These are phyloP conservation scores for Zaprionus bogoriensis DNA, from an alignment of 2,888 invertebrate genomes.

Conservation along the genomic window DNA sequence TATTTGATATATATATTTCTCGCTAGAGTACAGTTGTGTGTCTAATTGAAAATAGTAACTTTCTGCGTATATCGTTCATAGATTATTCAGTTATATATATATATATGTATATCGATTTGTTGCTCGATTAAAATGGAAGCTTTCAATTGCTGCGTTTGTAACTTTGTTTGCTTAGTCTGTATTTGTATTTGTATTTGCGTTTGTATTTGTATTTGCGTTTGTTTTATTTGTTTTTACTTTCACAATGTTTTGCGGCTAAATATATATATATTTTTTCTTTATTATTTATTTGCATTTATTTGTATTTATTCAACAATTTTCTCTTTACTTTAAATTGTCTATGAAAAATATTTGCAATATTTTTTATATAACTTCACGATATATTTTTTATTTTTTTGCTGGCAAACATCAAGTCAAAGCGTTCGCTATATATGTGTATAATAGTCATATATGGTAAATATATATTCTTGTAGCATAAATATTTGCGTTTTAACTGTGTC, in stretches of 20 bases:
- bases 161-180: slow-evolving; percentile 65
- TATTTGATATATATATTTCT: slow-evolving; percentile 17
- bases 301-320: slow-evolving; percentile 25
- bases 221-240: slow-evolving; percentile 19
- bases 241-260: slow-evolving; percentile 8
- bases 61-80: too few relatives aligned
- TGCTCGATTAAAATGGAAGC: slow-evolving; percentile 67
- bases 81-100: too few relatives aligned
- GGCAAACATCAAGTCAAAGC: slow-evolving; percentile 3
- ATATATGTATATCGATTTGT: slow-evolving; percentile 49
- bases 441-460: not conserved
- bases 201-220: slow-evolving; percentile 37
- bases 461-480: slow-evolving; percentile 35
- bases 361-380: slow-evolving; percentile 7
- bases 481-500: slow-evolving; percentile 43
- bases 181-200: slow-evolving; percentile 26
- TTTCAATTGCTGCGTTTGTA: slow-evolving; percentile 77
- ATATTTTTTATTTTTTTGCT: slow-evolving; percentile 3
- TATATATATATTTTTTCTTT: too few relatives aligned
- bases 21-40: slow-evolving; percentile 31
- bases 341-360: slow-evolving; percentile 47
- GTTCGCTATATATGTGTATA: slow-evolving; percentile 13
- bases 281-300: slow-evolving; percentile 28
- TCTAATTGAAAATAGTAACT: slow-evolving; percentile 71
- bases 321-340: slow-evolving; percentile 20